A percentile compares a stretch with the other conserved stretches of the same genome.
These are phyloP conservation scores for Zosterops japonicus DNA, from an alignment of 2,113 vertebrate species.

Conservation along the genomic window DNA sequence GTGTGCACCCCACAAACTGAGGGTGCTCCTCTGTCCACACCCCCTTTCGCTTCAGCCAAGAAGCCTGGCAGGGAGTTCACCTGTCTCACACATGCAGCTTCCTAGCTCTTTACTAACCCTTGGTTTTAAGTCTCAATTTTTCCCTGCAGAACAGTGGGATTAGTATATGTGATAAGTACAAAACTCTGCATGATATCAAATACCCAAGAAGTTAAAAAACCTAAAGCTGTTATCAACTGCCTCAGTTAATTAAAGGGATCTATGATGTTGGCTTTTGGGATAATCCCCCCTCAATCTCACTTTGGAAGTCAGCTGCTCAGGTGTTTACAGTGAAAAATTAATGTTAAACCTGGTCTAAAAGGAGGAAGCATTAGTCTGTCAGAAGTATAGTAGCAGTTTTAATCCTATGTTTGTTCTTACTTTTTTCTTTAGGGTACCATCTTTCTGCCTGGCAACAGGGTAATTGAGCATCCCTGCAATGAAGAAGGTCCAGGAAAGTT, in stretches of 20 bases:
- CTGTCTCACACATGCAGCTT: neutral
- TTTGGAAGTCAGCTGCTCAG: neutral
- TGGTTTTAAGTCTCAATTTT: neutral
- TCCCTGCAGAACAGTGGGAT: neutral
- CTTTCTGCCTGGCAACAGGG: constrained; percentile 93
- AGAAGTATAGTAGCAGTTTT: neutral
- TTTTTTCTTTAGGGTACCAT: constrained; percentile 84
- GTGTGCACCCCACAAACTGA: neutral
- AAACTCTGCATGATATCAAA: neutral
- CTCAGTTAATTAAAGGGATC: neutral
- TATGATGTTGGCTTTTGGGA: neutral
- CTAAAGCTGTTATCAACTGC: neutral
- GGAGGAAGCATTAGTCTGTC: neutral
- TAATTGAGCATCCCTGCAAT: constrained; percentile 90
- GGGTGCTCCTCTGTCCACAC: neutral
- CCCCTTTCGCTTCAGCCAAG: neutral
- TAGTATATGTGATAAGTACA: neutral
- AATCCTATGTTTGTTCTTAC: neutral
- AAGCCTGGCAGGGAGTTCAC: neutral
- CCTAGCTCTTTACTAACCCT: neutral
- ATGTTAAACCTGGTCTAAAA: neutral
- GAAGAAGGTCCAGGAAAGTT: constrained; percentile 93
- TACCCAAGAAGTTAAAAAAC: neutral
- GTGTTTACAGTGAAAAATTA: neutral
- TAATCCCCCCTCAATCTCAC: neutral